Base-by-base conservation (phyloP, 2,888 invertebrate species). In the Psococerastis gibbosa region DNA sequence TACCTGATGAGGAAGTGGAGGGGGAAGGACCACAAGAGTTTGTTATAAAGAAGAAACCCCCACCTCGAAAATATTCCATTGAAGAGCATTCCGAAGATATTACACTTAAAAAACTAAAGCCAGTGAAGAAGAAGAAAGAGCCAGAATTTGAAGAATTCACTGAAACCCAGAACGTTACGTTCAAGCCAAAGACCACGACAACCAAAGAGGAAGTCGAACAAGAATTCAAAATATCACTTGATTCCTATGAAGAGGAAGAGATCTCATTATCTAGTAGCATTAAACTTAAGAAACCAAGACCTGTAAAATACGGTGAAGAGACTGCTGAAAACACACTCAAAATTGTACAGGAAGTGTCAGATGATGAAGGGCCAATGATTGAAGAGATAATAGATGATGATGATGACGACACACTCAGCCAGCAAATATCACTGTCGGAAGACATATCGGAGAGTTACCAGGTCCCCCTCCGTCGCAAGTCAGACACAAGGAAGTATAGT, bases 161-260 rank as follows among this genome's bases (percentile, higher is more conserved):
- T 53, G 44, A 49, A 49, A 45, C 52, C 49, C 53, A 56, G 33
- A 56, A 58, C 45, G 45, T 53, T 6, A 53, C 49, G 33, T 47
- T 54, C 18, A 52, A 49, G 45, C 80, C 83, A 9, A 76, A 75
- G 60, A 61, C 66, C 3, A 78, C 75, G 1, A 82, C 78, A 64
- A 80, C 78, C 1, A 81, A 80, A 60, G 84, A 85, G 66, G 81
- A 84, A 53, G 81, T 87, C 11, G 85, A 87, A 56, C 87, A 87
- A 64, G 87, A 87, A 62, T 87, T 87, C 57, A 84, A 79, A 60
- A 84, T 87, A 50, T 78, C 80, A 9, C 62, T 85, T 47, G 80
- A 85, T 60, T 79, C 81, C 0, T 85, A 85, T 57, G 83, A 82
- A 32, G 85, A 84, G 63, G 85, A 85, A 66, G 83, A 85, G 63